Percentiles rank a stretch among this genome's conserved stretches.
These are phyloP conservation scores for Champsocephalus gunnari DNA, from an alignment of 2,797 vertebrate species.

Conservation along the genomic window DNA sequence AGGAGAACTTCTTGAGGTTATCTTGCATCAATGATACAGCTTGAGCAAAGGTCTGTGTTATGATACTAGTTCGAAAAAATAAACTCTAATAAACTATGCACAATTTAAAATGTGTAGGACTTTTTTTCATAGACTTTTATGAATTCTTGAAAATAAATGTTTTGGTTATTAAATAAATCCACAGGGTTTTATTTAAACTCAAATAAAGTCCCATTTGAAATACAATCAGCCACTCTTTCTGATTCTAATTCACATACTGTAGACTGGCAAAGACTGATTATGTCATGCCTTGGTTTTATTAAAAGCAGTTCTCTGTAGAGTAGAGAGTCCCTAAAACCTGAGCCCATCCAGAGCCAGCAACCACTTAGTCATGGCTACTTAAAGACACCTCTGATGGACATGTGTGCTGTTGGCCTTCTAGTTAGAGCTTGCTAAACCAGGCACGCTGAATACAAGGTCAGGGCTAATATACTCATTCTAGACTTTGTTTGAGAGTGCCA, in stretches of 20 bases:
- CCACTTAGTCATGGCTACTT: constrained; percentile 74
- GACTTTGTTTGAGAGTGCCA: constrained; percentile 35
- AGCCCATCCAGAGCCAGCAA: constrained; percentile 34
- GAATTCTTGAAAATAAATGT: no score
- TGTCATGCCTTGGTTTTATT: constrained; percentile 10
- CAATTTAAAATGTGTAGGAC: no score
- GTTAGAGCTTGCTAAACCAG: constrained; percentile 63
- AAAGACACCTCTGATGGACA: constrained; percentile 69
- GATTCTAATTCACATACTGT: background rate
- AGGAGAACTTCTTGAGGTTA: background rate
- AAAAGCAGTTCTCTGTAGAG: constrained; percentile 23
- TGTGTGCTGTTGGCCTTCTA: constrained; percentile 40
- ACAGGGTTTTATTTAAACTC: no score
- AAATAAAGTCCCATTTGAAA: background rate
- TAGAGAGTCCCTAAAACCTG: constrained; percentile 33
- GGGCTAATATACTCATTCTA: constrained; percentile 52
- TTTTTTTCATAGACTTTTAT: no score
- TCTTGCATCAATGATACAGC: background rate
- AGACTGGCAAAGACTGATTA: background rate
- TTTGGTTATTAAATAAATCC: no score
- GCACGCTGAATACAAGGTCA: constrained; percentile 64
- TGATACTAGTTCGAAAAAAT: background rate
- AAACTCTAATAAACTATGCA: no score
- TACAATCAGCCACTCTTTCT: background rate
- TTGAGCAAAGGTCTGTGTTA: background rate